phyloP scores from a whole-genome alignment of 2,797 vertebrate species.

The Loris lydekkerianus region DNA sequence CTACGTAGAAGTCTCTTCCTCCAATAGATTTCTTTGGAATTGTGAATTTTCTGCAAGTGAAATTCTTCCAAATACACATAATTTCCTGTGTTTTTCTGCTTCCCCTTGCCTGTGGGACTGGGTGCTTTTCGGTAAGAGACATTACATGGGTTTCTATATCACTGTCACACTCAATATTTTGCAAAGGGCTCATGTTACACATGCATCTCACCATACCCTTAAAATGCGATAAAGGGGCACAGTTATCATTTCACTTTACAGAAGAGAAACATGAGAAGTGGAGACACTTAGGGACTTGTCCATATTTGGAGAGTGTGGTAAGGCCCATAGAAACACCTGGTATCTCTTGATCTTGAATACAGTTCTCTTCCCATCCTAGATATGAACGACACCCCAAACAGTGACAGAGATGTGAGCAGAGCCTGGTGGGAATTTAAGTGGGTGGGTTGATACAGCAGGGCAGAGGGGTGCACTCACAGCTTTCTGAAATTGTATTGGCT shows the following conservation, averaged over 20 bases:
- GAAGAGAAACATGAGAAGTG: neutral
- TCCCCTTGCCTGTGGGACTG: neutral
- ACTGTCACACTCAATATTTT: neutral
- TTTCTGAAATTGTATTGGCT: neutral
- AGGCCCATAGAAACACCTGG: neutral
- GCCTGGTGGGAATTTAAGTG: neutral
- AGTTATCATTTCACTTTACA: neutral
- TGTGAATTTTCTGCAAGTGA: constrained; percentile 34
- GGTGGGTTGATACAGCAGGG: neutral
- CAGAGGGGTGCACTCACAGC: neutral
- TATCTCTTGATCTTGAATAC: neutral
- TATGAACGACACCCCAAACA: neutral
- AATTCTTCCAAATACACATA: neutral
- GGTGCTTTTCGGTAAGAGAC: neutral
- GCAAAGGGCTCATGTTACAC: neutral
- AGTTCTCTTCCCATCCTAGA: neutral
- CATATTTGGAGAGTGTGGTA: neutral
- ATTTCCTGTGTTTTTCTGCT: neutral
- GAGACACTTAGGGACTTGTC: neutral
- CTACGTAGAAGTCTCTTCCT: constrained; percentile 2
- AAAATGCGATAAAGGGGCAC: neutral
- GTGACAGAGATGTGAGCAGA: neutral
- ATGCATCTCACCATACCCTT: neutral
- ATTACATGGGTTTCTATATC: neutral
- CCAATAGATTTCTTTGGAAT: neutral